These are phyloP conservation scores for Trinectes maculatus DNA, from an alignment of 2,113 vertebrate species.

Conservation along the genomic window DNA sequence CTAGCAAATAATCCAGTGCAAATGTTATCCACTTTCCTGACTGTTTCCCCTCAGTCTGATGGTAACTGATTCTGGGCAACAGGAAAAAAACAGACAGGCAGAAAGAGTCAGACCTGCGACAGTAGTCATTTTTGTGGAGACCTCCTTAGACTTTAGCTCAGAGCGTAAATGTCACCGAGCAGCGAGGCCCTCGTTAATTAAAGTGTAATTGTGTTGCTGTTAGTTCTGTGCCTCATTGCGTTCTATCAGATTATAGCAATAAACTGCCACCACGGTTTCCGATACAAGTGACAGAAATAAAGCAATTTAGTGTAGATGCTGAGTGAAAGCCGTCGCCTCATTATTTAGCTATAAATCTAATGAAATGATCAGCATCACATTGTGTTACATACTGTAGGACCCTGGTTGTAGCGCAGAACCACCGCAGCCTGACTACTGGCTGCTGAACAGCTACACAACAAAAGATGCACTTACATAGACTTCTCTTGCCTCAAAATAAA, in stretches of 20 bases:
- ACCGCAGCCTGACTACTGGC: neutral
- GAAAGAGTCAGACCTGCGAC: constrained; percentile 50
- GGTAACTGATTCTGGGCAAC: constrained; percentile 28
- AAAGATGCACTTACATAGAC: constrained; percentile 2
- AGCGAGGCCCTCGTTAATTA: constrained; percentile 76
- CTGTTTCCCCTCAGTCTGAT: constrained; percentile 1
- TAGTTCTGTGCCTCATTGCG: constrained; percentile 68
- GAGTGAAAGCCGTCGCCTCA: constrained; percentile 1
- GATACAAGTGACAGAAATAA: constrained; percentile 26
- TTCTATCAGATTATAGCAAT: constrained; percentile 50
- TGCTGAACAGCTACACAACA: neutral
- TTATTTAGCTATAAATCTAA: neutral
- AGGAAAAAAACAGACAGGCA: constrained; percentile 18
- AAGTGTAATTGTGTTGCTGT: constrained; percentile 75
- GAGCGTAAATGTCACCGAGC: constrained; percentile 75
- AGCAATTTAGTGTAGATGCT: neutral
- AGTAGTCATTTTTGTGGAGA: constrained; percentile 54
- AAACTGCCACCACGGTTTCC: constrained; percentile 31
- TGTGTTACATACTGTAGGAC: neutral
- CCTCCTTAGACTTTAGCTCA: constrained; percentile 56
- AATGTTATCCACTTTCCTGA: neutral
- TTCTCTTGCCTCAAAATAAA: neutral
- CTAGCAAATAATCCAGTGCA: neutral
- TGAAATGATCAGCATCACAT: neutral
- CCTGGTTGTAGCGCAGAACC: neutral